Evolutionary conservation across 2,797 vertebrate species (phyloP).

Genomic region (Esox masquinongy): DNA sequence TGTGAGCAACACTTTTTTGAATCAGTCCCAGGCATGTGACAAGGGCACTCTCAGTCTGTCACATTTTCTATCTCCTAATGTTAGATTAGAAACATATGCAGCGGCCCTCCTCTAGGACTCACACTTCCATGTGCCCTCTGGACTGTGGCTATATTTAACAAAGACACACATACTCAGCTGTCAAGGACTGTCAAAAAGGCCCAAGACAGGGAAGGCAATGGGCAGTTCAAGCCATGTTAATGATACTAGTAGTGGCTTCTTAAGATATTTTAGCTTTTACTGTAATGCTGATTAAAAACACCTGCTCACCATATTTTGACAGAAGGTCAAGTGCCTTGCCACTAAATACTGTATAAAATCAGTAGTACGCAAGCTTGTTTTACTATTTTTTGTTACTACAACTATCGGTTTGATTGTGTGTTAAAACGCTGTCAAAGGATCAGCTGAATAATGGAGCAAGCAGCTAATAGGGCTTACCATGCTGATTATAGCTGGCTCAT

Average conservation of each 20-base stretch:
- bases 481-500: no score
- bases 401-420: background rate
- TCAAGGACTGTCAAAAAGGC: background rate
- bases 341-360: no score
- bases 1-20: no score
- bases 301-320: no score
- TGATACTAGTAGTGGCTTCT: no score
- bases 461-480: background rate
- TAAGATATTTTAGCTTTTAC: no score
- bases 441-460: background rate
- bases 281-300: no score
- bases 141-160: conserved; percentile 9
- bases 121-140: conserved; percentile 9
- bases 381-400: background rate
- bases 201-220: no score
- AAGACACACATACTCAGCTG: conserved; percentile 7
- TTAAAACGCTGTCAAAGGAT: background rate
- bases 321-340: no score
- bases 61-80: background rate
- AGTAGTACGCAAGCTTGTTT: background rate
- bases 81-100: background rate
- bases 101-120: background rate
- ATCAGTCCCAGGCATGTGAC: no score
- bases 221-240: no score
- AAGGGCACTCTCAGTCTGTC: background rate